A percentile compares a stretch with the other conserved stretches of the same genome.
Conservation (phyloP, 2,797 vertebrate species). For the Acanthurus lineatus region DNA sequence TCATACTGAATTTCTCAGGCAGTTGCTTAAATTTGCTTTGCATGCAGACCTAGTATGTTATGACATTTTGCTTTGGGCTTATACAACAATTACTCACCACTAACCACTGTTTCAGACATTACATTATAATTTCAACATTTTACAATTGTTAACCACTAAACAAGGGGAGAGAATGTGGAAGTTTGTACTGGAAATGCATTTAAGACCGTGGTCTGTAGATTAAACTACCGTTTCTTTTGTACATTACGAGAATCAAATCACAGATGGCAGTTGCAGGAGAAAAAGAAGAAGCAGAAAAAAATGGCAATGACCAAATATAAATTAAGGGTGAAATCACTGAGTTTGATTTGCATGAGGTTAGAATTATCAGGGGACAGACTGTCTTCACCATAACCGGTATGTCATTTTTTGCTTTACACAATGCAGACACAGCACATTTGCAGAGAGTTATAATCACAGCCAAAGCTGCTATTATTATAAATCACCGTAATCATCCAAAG, state of each 20-base stretch:
- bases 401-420: conserved; percentile 35
- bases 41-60: neutral
- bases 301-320: conserved; percentile 31
- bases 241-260: conserved; percentile 43
- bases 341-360: conserved; percentile 51
- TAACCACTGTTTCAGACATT: conserved; percentile 17
- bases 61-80: conserved; percentile 11
- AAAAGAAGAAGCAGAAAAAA: conserved; percentile 59
- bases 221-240: conserved; percentile 22
- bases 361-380: conserved; percentile 57
- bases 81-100: neutral
- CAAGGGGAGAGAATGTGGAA: neutral
- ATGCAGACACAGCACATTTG: conserved; percentile 43
- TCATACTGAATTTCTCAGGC: conserved; percentile 3
- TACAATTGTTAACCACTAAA: neutral
- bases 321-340: conserved; percentile 58
- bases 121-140: conserved; percentile 13
- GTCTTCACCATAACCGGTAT: conserved; percentile 31
- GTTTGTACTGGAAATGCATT: conserved; percentile 14
- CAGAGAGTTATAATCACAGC: conserved; percentile 41
- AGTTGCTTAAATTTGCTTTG: neutral
- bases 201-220: conserved; percentile 17
- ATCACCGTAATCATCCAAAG: conserved; percentile 56
- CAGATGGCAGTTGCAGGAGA: conserved; percentile 31
- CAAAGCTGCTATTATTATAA: conserved; percentile 55